Conservation (phyloP, 2,113 vertebrate genomes). For the Camarhynchus parvulus region DNA sequence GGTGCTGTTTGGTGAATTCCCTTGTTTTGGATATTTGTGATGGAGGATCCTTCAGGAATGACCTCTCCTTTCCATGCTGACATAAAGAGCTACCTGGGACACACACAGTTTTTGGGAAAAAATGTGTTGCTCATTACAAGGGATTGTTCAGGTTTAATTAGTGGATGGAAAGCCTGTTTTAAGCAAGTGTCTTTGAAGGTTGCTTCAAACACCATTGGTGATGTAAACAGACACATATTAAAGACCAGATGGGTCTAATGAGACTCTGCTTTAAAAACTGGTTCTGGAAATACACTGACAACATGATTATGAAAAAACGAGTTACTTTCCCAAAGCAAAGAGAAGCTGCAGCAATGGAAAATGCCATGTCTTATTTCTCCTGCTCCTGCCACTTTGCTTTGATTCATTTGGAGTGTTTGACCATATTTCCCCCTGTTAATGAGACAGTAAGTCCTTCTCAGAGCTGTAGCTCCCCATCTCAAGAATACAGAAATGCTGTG, state of each 20-base stretch:
- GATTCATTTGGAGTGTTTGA: background rate
- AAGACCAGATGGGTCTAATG: background rate
- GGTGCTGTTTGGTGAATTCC: constrained; percentile 22
- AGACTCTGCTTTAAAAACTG: background rate
- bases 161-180: constrained; percentile 23
- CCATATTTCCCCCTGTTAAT: background rate
- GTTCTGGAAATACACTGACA: constrained; percentile 30
- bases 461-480: background rate
- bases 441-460: background rate
- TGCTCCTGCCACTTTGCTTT: background rate
- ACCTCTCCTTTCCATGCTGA: constrained; percentile 5
- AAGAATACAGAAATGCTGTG: background rate
- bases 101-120: background rate
- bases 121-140: constrained; percentile 17
- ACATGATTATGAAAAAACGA: background rate
- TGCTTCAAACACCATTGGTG: constrained; percentile 22
- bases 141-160: constrained; percentile 51
- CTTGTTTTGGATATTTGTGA: constrained; percentile 29
- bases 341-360: background rate
- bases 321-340: background rate
- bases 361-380: background rate
- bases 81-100: background rate
- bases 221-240: background rate
- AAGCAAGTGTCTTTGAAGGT: constrained; percentile 40
- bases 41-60: constrained; percentile 26